Percentiles rank a stretch among this genome's conserved stretches.
Conservation (phyloP, 2,888 invertebrate species). For the Laspeyria flexula region DNA sequence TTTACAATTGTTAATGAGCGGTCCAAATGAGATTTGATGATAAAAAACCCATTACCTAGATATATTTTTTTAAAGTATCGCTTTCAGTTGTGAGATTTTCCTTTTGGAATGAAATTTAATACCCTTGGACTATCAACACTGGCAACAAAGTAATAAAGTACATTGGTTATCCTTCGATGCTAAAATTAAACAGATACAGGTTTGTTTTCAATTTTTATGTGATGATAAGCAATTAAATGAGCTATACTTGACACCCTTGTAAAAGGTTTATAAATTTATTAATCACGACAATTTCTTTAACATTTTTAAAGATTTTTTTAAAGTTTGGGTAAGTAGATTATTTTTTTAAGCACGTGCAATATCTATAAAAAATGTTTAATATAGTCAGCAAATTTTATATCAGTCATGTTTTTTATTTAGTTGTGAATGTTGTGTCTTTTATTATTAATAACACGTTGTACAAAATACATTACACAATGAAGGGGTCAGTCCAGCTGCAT, state of each 20-base stretch:
- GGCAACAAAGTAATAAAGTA: slow-evolving; percentile 27
- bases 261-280: too few species aligned
- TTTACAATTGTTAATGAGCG: slow-evolving; percentile 63
- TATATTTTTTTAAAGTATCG: slow-evolving; percentile 32
- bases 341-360: too few species aligned
- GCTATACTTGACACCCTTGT: slow-evolving; percentile 20
- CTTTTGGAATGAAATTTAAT: slow-evolving; percentile 30
- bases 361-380: too few species aligned
- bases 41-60: slow-evolving; percentile 52
- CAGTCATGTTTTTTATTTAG: too few species aligned
- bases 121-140: slow-evolving; percentile 26
- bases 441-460: not conserved
- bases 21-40: slow-evolving; percentile 59
- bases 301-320: too few species aligned
- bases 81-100: slow-evolving; percentile 16
- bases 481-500: slow-evolving; percentile 42
- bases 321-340: too few species aligned
- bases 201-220: slow-evolving; percentile 20
- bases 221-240: slow-evolving; percentile 26
- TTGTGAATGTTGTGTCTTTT: too few species aligned
- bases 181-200: slow-evolving; percentile 29
- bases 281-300: too few species aligned
- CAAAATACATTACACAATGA: not conserved
- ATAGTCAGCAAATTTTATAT: too few species aligned
- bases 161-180: slow-evolving; percentile 28